phyloP scores from a whole-genome alignment of 2,797 vertebrate genomes.

The Perdix hodgsoniae region DNA sequence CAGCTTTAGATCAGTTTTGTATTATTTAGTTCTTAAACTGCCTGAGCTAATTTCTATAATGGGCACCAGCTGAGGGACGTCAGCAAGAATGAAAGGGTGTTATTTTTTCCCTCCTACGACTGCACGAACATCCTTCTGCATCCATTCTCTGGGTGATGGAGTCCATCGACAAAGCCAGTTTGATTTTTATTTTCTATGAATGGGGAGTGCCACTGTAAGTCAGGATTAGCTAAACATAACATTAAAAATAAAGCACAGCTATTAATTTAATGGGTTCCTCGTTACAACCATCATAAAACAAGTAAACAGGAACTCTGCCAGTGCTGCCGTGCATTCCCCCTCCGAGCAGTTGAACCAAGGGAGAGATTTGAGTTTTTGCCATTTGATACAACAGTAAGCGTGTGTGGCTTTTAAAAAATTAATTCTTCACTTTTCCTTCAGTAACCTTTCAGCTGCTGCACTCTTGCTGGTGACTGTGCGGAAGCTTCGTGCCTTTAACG shows the following conservation, averaged over 20 bases:
- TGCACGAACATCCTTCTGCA: background rate
- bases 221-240: slow-evolving; percentile 76
- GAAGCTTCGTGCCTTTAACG: background rate
- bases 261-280: slow-evolving; percentile 78
- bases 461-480: background rate
- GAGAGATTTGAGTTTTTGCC: slow-evolving; percentile 55
- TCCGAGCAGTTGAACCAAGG: slow-evolving; percentile 41
- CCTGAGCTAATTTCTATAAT: background rate
- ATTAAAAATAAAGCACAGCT: slow-evolving; percentile 77
- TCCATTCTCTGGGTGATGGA: background rate
- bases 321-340: slow-evolving; percentile 43
- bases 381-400: slow-evolving; percentile 2
- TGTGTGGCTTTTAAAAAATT: slow-evolving; percentile 45
- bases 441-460: slow-evolving; percentile 44
- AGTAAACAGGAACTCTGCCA: slow-evolving; percentile 76
- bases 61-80: background rate
- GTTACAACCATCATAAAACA: slow-evolving; percentile 73
- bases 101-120: background rate
- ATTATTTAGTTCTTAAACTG: background rate
- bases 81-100: background rate
- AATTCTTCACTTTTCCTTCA: slow-evolving; percentile 47
- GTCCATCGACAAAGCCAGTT: background rate
- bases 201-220: slow-evolving; percentile 58
- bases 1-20: background rate
- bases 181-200: slow-evolving; percentile 51